Evolutionary conservation across 2,113 vertebrate genomes (phyloP).

Genomic region (Istiophorus platypterus): DNA sequence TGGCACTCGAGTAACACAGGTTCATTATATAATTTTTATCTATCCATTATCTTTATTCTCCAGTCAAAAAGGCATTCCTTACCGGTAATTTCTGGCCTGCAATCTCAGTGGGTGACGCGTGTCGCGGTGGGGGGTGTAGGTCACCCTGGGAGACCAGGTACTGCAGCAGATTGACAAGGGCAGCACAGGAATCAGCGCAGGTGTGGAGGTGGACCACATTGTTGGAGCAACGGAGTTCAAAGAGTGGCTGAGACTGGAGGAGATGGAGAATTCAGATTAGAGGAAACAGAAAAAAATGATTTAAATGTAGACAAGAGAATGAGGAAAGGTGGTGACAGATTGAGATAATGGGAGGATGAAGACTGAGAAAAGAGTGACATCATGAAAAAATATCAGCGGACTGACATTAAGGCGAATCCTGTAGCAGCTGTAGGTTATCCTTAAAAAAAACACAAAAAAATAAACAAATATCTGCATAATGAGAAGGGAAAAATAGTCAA

Average conservation of each 20-base stretch:
- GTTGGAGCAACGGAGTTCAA: slow-evolving; percentile 94
- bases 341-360: not conserved
- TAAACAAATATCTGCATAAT: no score
- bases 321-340: not conserved
- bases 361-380: not conserved
- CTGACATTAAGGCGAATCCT: no score
- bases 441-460: no score
- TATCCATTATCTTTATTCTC: not conserved
- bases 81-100: slow-evolving; percentile 93
- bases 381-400: no score
- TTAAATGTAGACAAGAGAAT: no score
- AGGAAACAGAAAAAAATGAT: not conserved
- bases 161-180: slow-evolving; percentile 90
- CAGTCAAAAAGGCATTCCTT: slow-evolving; percentile 2
- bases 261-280: not conserved
- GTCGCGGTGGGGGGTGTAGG: slow-evolving; percentile 88
- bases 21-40: not conserved
- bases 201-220: slow-evolving; percentile 92
- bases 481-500: no score
- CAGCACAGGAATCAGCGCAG: slow-evolving; percentile 92
- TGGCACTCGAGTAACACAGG: not conserved
- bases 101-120: slow-evolving; percentile 91
- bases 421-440: no score
- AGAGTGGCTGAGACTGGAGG: slow-evolving; percentile 89
- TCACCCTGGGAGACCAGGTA: slow-evolving; percentile 90